Base-by-base conservation (phyloP, 2,888 invertebrate genomes). In the Isotomurus palustris region DNA sequence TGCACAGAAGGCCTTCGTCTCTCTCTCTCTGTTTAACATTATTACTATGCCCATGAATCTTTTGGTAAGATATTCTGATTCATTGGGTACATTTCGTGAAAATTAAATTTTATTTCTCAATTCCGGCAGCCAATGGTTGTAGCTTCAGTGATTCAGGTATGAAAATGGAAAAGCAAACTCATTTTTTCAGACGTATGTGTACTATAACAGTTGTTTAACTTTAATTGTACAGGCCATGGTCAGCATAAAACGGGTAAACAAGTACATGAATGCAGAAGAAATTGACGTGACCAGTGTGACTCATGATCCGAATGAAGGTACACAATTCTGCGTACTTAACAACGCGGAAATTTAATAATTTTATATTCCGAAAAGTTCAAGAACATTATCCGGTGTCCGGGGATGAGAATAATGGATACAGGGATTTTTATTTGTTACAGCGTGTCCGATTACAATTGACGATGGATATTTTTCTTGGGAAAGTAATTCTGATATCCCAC, bases 1-100 rank as follows among this genome's bases (percentile, higher is more conserved):
- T 78, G 87, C 93, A 73, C 81, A 84, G 77, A 91, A 84, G 77
- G 95, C 95, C 74, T 97, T 97, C 81, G 94, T 95, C 73, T 91
- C 95, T 73, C 83, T 97, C 74, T 91, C 95, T 76, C 85, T 96
- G 77, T 94, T 97, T 84, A 95, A 96, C 82, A 92, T 96, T 73
- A 85, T 97, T 73, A 84, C 95, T 77, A 91, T 94, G 76, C 95
- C 96, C 73, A 83, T 97, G n/a, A 84, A 86, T 70, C 81, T 90
- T 76, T 81, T 92, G 51, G 55, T 58, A 53, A 40, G 22, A 24
- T 12, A 10, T 27, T n/a, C n/a, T n/a, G n/a, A n/a, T n/a, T n/a
- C n/a, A n/a, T n/a, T 77, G 84, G 86, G n/a, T n/a, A n/a, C n/a
- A n/a, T n/a, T n/a, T n/a, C n/a, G n/a, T n/a, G n/a, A n/a, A n/a